Evolutionary conservation across 2,888 invertebrate genomes (phyloP).

Genomic region (Phaedon cochleariae): DNA sequence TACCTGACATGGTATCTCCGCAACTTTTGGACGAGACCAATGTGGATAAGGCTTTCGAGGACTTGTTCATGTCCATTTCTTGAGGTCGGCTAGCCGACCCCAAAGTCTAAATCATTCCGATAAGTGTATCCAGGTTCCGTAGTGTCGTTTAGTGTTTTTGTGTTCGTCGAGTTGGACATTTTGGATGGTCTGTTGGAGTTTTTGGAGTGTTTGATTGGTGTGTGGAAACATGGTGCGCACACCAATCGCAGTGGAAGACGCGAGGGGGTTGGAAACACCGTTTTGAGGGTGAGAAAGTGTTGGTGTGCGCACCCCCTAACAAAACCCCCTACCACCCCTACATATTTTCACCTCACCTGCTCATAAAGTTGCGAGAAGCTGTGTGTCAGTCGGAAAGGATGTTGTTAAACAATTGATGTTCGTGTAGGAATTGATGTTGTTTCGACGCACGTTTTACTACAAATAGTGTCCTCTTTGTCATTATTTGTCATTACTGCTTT

Average conservation of each 20-base stretch:
- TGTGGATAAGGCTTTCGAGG: slow-evolving; percentile 89
- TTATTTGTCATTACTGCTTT: not conserved
- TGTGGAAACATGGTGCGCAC: slow-evolving; percentile 52
- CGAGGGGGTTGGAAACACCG: not conserved
- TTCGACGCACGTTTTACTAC: not conserved
- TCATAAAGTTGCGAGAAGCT: not conserved
- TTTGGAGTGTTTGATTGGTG: slow-evolving; percentile 48
- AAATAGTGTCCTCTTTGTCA: not conserved
- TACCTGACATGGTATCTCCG: slow-evolving; percentile 75
- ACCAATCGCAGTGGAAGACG: slow-evolving; percentile 44
- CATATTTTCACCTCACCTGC: not conserved
- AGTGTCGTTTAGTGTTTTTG: slow-evolving; percentile 2
- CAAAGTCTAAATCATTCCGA: slow-evolving; percentile 37
- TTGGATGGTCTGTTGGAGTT: slow-evolving; percentile 26
- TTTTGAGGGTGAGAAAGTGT: slow-evolving; percentile 50
- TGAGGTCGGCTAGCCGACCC: slow-evolving; percentile 44
- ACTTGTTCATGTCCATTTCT: slow-evolving; percentile 70
- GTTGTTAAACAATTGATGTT: not conserved
- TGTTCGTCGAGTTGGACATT: slow-evolving; percentile 23
- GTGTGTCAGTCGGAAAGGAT: slow-evolving; percentile 1
- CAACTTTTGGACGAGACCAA: slow-evolving; percentile 79
- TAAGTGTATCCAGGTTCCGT: not conserved
- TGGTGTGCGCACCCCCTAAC: slow-evolving; percentile 62
- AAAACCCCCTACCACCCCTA: slow-evolving; percentile 19
- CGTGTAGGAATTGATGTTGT: not conserved